Base-by-base conservation (phyloP, 35 echinoderm and acorn worm species). In the Acanthaster planci region DNA sequence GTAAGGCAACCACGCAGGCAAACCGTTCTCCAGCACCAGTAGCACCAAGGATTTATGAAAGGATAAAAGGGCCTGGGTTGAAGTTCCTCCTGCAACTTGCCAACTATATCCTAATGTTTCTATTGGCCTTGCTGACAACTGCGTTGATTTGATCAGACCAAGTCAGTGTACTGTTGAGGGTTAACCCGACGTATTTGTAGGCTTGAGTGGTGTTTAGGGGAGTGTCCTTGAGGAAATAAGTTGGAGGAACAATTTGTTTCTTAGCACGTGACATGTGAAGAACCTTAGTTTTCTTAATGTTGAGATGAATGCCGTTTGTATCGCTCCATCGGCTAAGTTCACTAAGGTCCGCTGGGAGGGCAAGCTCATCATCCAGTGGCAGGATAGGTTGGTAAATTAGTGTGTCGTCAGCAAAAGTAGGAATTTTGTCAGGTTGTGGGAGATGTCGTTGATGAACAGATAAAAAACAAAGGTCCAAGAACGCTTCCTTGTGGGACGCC, bases 401-500 rank as follows among this genome's bases (percentile, higher is more conserved):
- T 31, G 78, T 89, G 37, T 89, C 87, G 51, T 89, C 87, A 8
- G 87, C 87, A 67, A 89, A 89, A 0, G 83, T 5, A 38, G 32
- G 64, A 29, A 27, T 21, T 29, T 75, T 60, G 35, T 16, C 5
- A 83, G 22, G 19, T 27, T 51, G 53, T 40, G 5, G n/a, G 87
- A 38, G 26, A 89, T 23, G 38, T 89, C 87, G 26, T 89, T 81
- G 38, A 89, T 89, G 58, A 89, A 89, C 38, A 89, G 2, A 76
- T 59, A 52, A 39, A 76, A 22, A 50, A 18, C 21, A 52, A 18
- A 18, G 42, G 64, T 19, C 40, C 84, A 23, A 76, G 57, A 18
- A 72, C 59, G 8, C 89, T 89, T 21, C 93, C 93, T 44, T 95
- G 89, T 3, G 89, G 89, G 6, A 95, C 93, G 1, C 90, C 90